These are phyloP conservation scores for Apocrypta bakeri DNA, from an alignment of 1,140 invertebrate genomes.

Conservation along the genomic window DNA sequence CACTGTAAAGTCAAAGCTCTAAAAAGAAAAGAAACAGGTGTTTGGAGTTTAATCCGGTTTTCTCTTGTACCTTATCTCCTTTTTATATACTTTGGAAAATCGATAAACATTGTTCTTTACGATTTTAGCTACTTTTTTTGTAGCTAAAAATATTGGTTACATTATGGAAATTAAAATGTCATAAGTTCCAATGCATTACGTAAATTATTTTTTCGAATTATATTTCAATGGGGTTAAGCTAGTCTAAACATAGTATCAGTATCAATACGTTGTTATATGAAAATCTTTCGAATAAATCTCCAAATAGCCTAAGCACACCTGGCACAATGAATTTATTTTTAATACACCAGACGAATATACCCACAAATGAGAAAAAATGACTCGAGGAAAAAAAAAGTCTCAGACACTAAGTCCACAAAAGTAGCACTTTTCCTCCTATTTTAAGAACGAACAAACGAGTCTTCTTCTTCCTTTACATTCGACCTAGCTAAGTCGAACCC, in stretches of 20 bases:
- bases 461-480: not conserved
- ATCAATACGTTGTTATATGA: not conserved
- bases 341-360: not conserved
- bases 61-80: no score
- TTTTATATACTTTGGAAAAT: no score
- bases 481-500: not conserved
- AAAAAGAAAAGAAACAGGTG: no score
- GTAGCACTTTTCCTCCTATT: not conserved
- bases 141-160: no score
- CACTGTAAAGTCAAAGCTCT: no score
- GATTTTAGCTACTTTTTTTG: no score
- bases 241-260: not conserved
- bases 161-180: no score
- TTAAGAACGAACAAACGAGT: not conserved
- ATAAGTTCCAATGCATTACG: no score
- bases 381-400: not conserved
- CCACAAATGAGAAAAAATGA: conserved; percentile 18
- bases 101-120: no score
- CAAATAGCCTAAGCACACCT: not conserved
- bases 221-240: no score
- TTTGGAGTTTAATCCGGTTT: no score
- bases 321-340: conserved; percentile 2
- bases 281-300: not conserved
- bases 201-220: no score
- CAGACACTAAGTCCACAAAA: not conserved